Evolutionary conservation across 2,113 vertebrate species (phyloP), one percentile per base, ranked within the genome.

Genomic region (Phylloscopus whistleri): DNA sequence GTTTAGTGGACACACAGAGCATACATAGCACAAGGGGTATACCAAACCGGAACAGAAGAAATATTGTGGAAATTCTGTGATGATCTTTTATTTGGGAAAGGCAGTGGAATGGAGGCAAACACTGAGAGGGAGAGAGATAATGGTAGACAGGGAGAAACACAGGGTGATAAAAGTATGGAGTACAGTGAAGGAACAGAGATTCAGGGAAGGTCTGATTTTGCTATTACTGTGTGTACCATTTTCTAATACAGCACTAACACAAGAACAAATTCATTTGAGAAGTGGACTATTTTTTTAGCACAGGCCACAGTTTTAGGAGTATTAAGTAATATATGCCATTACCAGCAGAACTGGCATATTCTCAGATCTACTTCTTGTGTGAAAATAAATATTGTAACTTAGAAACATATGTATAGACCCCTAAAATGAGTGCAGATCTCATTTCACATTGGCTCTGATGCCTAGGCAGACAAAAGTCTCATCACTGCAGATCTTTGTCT

Each of bases 301-400:
- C 26, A 52, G 27, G 44, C 44, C n/a, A 64, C 55, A 58, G 0
- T 90, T 90, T 90, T 48, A 51, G 30, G 12, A 86, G 16, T 63
- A n/a, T 70, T 86, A 73, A 86, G 74, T 80, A 86, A 83, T 88
- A 62, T 10, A 70, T 43, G 67, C 7, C 37, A n/a, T 92, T 94
- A 49, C 31, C 28, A 85, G 26, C 33, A 86, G 63, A 80, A 80
- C 1, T 51, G 37, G 6, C 49, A 17, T 84, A 28, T 90, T 93
- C 72, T 83, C 68, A 84, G 52, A 84, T 39, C 26, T 58, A 33
- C 17, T 84, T 73, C 63, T 87, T 77, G 27, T 30, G 28, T 63
- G 28, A 51, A 79, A 74, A 84, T 63, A 77, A 70, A 37, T 74
- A 58, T 5, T 70, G 48, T 63, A 49, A 31, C 52, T 46, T 80